phyloP scores from a whole-genome alignment of 2,888 invertebrate species.

The Pomacea canaliculata region DNA sequence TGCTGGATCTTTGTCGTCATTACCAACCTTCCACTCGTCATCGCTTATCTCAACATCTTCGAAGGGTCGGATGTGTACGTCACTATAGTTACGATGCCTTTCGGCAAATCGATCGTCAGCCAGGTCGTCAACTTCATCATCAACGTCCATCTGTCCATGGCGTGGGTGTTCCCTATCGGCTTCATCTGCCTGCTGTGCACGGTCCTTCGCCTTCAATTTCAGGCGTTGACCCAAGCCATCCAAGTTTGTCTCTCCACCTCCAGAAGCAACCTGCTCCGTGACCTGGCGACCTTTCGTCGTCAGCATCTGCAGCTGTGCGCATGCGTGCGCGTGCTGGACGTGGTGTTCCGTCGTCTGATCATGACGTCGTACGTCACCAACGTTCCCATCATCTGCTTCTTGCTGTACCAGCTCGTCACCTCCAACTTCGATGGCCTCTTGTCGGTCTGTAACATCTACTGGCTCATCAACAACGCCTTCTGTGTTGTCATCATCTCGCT shows the following conservation, averaged over 20 bases:
- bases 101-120: neutral
- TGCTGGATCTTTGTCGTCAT: neutral
- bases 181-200: neutral
- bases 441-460: neutral
- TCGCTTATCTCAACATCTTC: neutral
- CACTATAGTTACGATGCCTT: neutral
- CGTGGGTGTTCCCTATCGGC: neutral
- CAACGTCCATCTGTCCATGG: neutral
- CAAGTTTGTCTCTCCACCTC: neutral
- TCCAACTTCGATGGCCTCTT: neutral
- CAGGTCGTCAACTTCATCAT: neutral
- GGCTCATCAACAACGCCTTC: neutral
- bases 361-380: constrained; percentile 5
- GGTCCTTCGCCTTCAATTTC: neutral
- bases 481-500: neutral
- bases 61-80: neutral
- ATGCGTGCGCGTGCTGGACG: constrained; percentile 11
- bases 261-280: neutral
- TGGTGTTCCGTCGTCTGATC: neutral
- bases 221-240: neutral
- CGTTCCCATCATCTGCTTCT: neutral
- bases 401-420: constrained; percentile 2
- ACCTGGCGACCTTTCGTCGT: neutral
- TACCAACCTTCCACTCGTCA: neutral
- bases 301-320: constrained; percentile 4